These are phyloP conservation scores for Nothoprocta pentlandii DNA, from an alignment of 2,113 vertebrate species.

Conservation along the genomic window DNA sequence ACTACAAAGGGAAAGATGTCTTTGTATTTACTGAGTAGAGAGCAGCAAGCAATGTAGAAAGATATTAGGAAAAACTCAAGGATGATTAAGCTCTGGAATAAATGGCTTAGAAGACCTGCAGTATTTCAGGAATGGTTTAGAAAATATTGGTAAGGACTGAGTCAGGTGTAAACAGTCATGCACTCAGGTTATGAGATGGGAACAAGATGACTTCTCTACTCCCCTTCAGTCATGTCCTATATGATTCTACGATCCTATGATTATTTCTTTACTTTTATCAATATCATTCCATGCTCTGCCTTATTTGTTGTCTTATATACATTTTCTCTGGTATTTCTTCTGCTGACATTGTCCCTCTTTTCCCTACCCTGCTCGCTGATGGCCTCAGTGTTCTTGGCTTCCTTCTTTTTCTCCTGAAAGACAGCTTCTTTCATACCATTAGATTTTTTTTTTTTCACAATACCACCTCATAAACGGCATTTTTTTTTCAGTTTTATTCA, in stretches of 20 bases:
- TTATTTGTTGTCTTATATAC: neutral
- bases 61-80: neutral
- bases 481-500: neutral
- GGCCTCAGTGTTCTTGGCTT: neutral
- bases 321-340: neutral
- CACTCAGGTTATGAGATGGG: neutral
- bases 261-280: neutral
- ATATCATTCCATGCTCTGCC: neutral
- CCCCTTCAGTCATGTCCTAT: neutral
- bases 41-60: neutral
- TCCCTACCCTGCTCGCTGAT: neutral
- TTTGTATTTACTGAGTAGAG: neutral
- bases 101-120: neutral
- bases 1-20: neutral
- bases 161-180: neutral
- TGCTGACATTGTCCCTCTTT: neutral
- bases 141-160: neutral
- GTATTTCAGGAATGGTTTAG: neutral
- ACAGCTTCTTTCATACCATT: neutral
- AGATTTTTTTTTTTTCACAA: neutral
- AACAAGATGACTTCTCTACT: neutral
- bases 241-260: neutral
- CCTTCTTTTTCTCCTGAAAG: neutral
- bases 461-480: neutral
- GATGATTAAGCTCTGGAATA: neutral